Percentiles rank a stretch among this genome's conserved stretches.
These are phyloP conservation scores for Shinisaurus crocodilurus DNA, from an alignment of 2,113 vertebrate species.

Conservation along the genomic window DNA sequence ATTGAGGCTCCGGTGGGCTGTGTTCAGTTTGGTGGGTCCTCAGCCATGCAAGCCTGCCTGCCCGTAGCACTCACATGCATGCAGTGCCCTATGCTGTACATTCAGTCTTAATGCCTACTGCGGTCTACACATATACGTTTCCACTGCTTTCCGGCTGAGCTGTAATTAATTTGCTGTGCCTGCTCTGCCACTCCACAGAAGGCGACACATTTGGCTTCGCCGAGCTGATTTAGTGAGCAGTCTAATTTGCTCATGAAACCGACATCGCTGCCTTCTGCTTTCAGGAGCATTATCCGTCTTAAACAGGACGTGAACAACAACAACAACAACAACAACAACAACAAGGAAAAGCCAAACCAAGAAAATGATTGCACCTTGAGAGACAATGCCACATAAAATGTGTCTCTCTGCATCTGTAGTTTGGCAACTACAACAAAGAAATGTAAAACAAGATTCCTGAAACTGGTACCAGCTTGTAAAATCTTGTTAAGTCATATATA, in stretches of 20 bases:
- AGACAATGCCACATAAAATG: slow-evolving; percentile 77
- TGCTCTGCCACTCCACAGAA: slow-evolving; percentile 11
- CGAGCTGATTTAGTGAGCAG: slow-evolving; percentile 41
- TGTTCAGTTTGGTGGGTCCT: not conserved
- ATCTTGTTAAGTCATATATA: slow-evolving; percentile 82
- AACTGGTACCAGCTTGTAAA: slow-evolving; percentile 83
- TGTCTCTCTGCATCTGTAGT: slow-evolving; percentile 77
- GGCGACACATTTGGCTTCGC: slow-evolving; percentile 21
- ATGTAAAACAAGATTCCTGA: slow-evolving; percentile 82
- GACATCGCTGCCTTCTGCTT: slow-evolving; percentile 61
- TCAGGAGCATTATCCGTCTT: slow-evolving; percentile 69
- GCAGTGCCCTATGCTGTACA: not conserved
- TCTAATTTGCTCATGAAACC: slow-evolving; percentile 47
- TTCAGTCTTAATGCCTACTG: not conserved
- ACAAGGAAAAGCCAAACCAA: slow-evolving; percentile 64
- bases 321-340: slow-evolving; percentile 24
- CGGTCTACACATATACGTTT: not conserved
- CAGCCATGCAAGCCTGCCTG: not conserved
- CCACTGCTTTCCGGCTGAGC: not conserved
- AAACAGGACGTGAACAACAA: slow-evolving; percentile 60
- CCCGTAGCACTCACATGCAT: not conserved
- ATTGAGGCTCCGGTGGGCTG: not conserved
- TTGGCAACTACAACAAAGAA: slow-evolving; percentile 81
- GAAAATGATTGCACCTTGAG: slow-evolving; percentile 74
- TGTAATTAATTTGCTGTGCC: slow-evolving; percentile 38